Percentiles rank a stretch among this genome's conserved stretches.
Conservation (phyloP, 2,113 vertebrate genomes). For the Glaucidium brasilianum region DNA sequence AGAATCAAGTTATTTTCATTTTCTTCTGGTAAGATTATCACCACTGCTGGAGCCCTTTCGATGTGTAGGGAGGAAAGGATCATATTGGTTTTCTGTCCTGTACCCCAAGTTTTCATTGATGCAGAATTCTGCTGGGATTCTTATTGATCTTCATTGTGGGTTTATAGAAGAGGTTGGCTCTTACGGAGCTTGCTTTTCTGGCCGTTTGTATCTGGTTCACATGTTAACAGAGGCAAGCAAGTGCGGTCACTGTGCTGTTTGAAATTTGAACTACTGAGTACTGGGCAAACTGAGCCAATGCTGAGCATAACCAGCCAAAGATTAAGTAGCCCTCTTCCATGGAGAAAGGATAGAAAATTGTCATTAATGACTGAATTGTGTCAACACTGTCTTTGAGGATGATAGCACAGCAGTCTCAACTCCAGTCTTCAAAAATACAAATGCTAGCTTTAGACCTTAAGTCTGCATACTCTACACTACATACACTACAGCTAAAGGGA, state of each 20-base stretch:
- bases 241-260: neutral
- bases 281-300: neutral
- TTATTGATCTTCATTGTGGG: neutral
- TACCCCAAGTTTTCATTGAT: neutral
- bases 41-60: accelerated
- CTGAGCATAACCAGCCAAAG: neutral
- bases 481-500: neutral
- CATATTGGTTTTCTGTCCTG: neutral
- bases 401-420: neutral
- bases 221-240: neutral
- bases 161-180: neutral
- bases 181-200: neutral
- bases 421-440: neutral
- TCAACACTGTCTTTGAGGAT: neutral
- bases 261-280: neutral
- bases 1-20: neutral
- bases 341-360: constrained; percentile 1
- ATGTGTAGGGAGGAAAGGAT: neutral
- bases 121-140: neutral
- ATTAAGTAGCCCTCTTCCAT: constrained; percentile 30
- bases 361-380: neutral
- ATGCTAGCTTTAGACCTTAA: neutral
- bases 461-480: neutral
- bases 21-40: neutral
- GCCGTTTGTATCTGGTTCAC: neutral